Evolutionary conservation across 2,113 vertebrate genomes (phyloP).

Genomic region (Osmerus mordax): DNA sequence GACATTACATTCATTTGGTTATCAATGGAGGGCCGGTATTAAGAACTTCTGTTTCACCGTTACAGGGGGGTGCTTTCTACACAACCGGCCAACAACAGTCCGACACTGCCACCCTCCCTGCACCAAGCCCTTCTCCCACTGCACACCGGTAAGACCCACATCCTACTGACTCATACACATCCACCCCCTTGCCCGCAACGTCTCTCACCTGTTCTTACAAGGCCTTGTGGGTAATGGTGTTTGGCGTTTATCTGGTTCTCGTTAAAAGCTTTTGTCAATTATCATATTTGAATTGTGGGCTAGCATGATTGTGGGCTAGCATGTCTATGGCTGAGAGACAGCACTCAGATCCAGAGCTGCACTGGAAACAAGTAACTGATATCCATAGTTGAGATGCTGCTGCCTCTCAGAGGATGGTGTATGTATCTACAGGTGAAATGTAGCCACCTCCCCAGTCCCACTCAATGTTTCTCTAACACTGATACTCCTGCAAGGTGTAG

Average conservation of each 20-base stretch:
- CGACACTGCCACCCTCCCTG: slow-evolving; percentile 87
- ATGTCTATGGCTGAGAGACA: slow-evolving; percentile 5
- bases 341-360: background rate
- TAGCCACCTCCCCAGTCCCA: slow-evolving; percentile 2
- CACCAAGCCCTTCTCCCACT: slow-evolving; percentile 94
- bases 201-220: too few relatives aligned
- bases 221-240: too few relatives aligned
- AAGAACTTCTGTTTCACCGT: slow-evolving; percentile 52
- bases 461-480: background rate
- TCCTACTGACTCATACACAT: background rate
- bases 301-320: background rate
- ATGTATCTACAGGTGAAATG: slow-evolving; percentile 45
- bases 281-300: too few relatives aligned
- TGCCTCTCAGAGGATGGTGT: slow-evolving; percentile 54
- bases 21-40: slow-evolving; percentile 53
- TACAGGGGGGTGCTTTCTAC: slow-evolving; percentile 86
- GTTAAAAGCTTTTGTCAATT: too few relatives aligned
- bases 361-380: slow-evolving; percentile 15
- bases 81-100: slow-evolving; percentile 77
- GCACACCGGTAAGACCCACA: slow-evolving; percentile 84
- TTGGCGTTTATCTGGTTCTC: too few relatives aligned
- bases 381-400: slow-evolving; percentile 46
- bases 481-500: too few relatives aligned
- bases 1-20: slow-evolving; percentile 63
- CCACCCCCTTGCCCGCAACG: background rate